Base-by-base conservation (phyloP, 2,113 vertebrate species). In the Apodemus sylvaticus region DNA sequence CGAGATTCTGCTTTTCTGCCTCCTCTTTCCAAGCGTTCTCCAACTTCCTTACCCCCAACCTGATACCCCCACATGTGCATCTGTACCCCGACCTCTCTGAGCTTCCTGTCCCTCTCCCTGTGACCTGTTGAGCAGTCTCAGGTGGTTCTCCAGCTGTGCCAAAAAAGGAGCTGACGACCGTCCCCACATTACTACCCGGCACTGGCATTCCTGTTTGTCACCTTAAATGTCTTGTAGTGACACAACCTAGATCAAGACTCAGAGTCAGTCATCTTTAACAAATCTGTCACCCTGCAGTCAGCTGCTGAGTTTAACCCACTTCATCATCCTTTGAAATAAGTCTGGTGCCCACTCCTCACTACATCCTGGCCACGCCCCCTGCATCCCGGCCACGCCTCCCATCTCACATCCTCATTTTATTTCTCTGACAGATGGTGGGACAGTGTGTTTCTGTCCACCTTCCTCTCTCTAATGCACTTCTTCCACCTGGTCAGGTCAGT, bases 1-100 rank as follows among this genome's bases (percentile, higher is more conserved):
- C 34, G 16, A 91, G 74, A 73, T 62, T 87, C 70, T 66, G 31
- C 66, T 89, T 55, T 60, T 29, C 13, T 42, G 36, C 13, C 36
- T 76, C 70, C 78, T 64, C 51, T 55, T 20, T 94, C 90, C n/a
- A 48, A 73, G 53, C 11, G 68, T 85, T 19, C 8, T 58, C 4
- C 22, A 22, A 24, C 36, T 60, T 66, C 29, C 42, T 68, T 39
- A 3, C 29, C 13, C 6, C 51, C 4, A 0, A 34, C 29, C 29
- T 0, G 4, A 11, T 58, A 11, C 51, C 13, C 1, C 36, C 48
- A 13, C 10, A 0, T 2, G 2, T 9, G 5, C 19, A 0, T 71
- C 51, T 81, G 60, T 29, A 53, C 31, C 39, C 51, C 71, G 39
- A 42, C 64, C 29, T 42, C 73, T 60, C 39, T 70, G 64, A 87